Conservation (phyloP, 1,140 invertebrate species). For the Drosophila orena region DNA sequence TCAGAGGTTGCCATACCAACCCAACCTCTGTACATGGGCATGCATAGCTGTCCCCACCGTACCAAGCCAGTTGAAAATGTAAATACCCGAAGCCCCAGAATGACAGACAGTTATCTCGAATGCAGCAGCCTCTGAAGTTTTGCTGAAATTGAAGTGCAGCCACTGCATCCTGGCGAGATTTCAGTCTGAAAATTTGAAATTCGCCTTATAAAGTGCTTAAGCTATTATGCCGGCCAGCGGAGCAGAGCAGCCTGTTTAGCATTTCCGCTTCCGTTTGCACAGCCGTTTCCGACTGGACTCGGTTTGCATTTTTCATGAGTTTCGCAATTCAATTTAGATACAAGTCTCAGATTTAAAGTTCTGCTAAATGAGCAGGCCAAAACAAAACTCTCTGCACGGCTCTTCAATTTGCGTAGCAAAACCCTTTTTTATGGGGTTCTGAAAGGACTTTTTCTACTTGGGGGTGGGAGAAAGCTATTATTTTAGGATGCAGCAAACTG, state of each 20-base stretch:
- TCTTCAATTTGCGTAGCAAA: constrained; percentile 8
- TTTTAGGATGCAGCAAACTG: constrained; percentile 65
- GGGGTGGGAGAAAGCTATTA: constrained; percentile 50
- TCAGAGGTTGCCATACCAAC: background rate
- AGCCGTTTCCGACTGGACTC: constrained; percentile 15
- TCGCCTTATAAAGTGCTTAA: constrained; percentile 75
- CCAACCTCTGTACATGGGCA: background rate
- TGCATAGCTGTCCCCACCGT: background rate
- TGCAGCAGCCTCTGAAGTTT: constrained; percentile 55
- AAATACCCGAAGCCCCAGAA: background rate
- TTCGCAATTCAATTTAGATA: constrained; percentile 42
- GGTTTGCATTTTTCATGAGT: constrained; percentile 64
- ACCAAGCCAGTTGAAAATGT: background rate
- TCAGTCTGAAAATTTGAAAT: constrained; percentile 57
- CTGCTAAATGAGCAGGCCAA: constrained; percentile 27
- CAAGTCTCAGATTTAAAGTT: constrained; percentile 31
- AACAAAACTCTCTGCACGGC: constrained; percentile 20
- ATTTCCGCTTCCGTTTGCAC: constrained; percentile 70
- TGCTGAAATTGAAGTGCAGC: constrained; percentile 30
- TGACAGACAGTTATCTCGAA: constrained; percentile 58
- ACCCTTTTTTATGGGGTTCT: constrained; percentile 14
- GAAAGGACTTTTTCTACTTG: constrained; percentile 21
- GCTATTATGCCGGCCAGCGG: constrained; percentile 57
- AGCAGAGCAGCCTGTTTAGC: constrained; percentile 55
- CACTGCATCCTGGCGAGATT: constrained; percentile 41